Evolutionary conservation across 2,113 vertebrate genomes (phyloP), one percentile per base, ranked within the genome.

Genomic region (Heterotilapia buettikoferi): DNA sequence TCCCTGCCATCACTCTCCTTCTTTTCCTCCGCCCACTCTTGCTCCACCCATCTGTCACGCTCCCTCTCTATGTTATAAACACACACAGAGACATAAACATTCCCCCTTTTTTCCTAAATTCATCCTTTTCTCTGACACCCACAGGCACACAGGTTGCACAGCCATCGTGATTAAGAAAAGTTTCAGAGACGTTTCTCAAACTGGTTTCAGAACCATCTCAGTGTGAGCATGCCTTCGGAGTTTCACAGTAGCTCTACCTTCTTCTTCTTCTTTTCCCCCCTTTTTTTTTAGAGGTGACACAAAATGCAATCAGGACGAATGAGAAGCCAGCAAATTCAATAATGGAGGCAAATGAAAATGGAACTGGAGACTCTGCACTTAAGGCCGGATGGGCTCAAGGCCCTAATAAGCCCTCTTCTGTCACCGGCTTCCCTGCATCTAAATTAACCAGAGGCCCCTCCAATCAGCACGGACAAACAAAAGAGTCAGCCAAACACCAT

Each of bases 271-370:
- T n/a, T 3, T 10, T 6, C 4, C 78, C 16, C 3, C 52, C 2
- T 73, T 61, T 52, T 82, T 84, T 85, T 92, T 94, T 95, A 93
- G 92, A 93, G 95, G 95, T 95, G 95, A 96, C 95, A 95, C 94
- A 92, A 94, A 95, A 95, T 94, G 89, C 95, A 96, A 95, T 96
- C 93, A 95, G 76, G 81, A 71, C 47, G 68, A 93, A 95, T 89
- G 90, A 92, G 91, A 91, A 92, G 87, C 86, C 61, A 79, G 90
- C 91, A 95, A 95, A 95, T 95, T 95, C 90, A 95, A 95, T 95
- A 95, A 95, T 78, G 88, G 93, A 93, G 90, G 89, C 91, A 93
- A 95, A 95, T 94, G 92, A 92, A 95, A 95, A 95, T 94, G 93
- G 92, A 93, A 90, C 68, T 87, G 89, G 92, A 94, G 94, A 94